Percentiles rank a stretch among this genome's conserved stretches.
phyloP scores from a whole-genome alignment of 1,140 invertebrate genomes.

The Calliphora vicina region DNA sequence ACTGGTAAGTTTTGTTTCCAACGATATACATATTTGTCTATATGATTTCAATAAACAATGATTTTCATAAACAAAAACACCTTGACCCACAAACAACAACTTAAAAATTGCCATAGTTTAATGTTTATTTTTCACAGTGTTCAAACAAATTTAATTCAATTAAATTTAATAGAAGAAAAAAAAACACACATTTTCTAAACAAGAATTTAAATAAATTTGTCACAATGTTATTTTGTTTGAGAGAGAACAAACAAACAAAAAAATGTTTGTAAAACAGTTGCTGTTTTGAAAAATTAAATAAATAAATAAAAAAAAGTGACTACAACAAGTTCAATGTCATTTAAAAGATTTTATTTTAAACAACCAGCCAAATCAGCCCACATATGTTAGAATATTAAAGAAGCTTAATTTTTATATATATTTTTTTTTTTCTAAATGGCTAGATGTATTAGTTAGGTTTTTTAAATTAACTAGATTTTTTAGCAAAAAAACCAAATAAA shows the following conservation, averaged over 20 bases:
- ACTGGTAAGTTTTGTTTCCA: constrained; percentile 82
- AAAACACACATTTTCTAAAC: neutral
- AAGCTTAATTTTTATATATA: neutral
- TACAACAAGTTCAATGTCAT: constrained; percentile 41
- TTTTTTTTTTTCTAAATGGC: neutral
- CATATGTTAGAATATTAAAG: constrained; percentile 9
- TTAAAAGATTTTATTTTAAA: constrained; percentile 28
- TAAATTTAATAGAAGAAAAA: constrained; percentile 40
- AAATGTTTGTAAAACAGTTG: neutral
- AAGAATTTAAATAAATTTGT: constrained; percentile 40
- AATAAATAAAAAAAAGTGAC: constrained; percentile 13
- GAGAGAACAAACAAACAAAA: neutral
- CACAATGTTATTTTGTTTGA: constrained; percentile 9
- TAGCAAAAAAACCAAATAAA: neutral
- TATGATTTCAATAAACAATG: too few species aligned
- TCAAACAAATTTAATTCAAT: constrained; percentile 40
- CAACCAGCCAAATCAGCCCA: neutral
- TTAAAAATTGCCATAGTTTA: constrained; percentile 16
- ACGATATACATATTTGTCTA: too few species aligned
- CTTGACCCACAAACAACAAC: constrained; percentile 56
- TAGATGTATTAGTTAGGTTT: neutral
- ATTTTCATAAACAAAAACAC: constrained; percentile 41
- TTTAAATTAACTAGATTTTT: neutral
- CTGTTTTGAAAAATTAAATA: neutral
- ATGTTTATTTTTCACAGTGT: neutral